A percentile compares a stretch with the other conserved stretches of the same genome.
phyloP scores from a whole-genome alignment of 2,888 invertebrate genomes.

The Amorpha juglandis region DNA sequence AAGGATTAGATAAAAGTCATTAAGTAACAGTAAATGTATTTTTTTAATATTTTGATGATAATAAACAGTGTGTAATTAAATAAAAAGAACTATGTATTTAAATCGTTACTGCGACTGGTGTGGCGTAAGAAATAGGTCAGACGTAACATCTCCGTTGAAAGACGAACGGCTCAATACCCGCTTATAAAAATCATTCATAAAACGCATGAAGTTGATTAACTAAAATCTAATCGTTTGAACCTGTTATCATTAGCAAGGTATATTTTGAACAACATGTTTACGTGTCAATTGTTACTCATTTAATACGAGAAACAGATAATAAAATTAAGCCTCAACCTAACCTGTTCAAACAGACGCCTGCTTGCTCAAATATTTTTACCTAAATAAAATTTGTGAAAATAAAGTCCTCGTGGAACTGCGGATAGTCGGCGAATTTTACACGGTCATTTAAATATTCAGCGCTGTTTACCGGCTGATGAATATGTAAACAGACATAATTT shows the following conservation, averaged over 20 bases:
- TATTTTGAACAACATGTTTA: too few species aligned
- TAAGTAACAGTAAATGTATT: not conserved
- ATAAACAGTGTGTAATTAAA: not conserved
- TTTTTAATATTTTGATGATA: not conserved
- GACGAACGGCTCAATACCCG: not conserved
- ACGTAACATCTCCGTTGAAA: not conserved
- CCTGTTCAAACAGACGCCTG: too few species aligned
- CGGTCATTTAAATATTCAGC: constrained; percentile 4
- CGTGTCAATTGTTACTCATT: too few species aligned
- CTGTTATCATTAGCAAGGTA: too few species aligned
- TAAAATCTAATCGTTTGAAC: too few species aligned
- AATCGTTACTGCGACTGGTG: not conserved
- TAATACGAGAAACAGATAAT: too few species aligned
- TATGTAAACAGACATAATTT: constrained; percentile 16
- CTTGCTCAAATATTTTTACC: too few species aligned
- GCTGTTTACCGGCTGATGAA: constrained; percentile 8
- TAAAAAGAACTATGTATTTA: not conserved
- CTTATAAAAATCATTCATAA: not conserved
- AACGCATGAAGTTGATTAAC: too few species aligned
- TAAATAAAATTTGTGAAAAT: not conserved
- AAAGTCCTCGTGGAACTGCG: constrained; percentile 8
- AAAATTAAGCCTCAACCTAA: too few species aligned
- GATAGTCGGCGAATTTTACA: not conserved
- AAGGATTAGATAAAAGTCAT: too few species aligned
- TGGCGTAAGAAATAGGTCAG: not conserved